phyloP scores from a whole-genome alignment of 2,113 vertebrate species.

The Calonectris borealis region DNA sequence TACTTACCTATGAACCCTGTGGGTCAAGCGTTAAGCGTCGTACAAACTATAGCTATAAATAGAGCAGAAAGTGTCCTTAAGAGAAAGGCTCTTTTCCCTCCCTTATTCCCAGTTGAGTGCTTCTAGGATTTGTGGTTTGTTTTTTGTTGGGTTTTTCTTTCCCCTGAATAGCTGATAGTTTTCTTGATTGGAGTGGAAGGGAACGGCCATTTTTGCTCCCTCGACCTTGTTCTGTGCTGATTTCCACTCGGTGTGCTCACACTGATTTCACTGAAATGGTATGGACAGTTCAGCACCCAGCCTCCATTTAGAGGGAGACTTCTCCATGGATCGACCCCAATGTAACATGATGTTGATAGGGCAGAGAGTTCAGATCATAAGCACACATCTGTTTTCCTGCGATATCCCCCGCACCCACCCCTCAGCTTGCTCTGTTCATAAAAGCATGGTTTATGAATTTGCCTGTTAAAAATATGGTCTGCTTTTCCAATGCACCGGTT shows the following conservation, averaged over 20 bases:
- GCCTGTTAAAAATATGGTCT: constrained; percentile 24
- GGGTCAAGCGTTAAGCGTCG: not conserved
- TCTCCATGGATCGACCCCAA: not conserved
- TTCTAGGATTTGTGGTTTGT: not conserved
- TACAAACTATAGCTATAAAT: constrained; percentile 18
- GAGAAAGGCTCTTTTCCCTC: not conserved
- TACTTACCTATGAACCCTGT: constrained; percentile 6
- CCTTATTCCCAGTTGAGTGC: not conserved
- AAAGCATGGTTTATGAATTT: constrained; percentile 35
- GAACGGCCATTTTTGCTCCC: not conserved
- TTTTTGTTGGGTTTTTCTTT: not conserved
- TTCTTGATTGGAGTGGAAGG: not conserved
- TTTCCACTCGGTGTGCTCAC: not conserved
- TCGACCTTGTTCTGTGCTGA: not conserved
- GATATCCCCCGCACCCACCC: not conserved
- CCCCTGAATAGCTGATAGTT: not conserved
- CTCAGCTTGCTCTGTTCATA: constrained; percentile 2
- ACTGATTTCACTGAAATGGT: not conserved
- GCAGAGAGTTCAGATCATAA: not conserved
- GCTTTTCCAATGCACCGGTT: constrained; percentile 22
- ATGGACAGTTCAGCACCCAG: not conserved
- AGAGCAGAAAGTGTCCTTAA: not conserved
- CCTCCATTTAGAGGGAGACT: not conserved
- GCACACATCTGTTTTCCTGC: constrained; percentile 31
- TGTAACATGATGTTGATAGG: not conserved